phyloP scores from a whole-genome alignment of 2,888 invertebrate genomes.

The Portevinia maculata region DNA sequence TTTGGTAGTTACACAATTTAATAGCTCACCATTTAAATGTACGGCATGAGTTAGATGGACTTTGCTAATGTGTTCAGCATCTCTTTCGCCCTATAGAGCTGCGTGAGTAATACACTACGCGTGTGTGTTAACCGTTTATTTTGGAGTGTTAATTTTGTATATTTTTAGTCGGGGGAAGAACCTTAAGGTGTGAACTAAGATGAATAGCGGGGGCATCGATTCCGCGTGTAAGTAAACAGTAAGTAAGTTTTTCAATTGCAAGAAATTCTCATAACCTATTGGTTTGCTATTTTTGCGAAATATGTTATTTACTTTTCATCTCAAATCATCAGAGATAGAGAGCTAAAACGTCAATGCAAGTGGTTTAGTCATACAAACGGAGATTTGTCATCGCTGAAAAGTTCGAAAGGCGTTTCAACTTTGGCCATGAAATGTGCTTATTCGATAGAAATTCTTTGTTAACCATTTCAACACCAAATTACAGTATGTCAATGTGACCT shows the following conservation, averaged over 20 bases:
- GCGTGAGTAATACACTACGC: not conserved
- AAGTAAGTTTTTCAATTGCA: not conserved
- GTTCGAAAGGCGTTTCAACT: no score
- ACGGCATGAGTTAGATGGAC: conserved; percentile 49
- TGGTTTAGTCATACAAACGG: no score
- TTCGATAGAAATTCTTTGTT: no score
- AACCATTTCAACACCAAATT: no score
- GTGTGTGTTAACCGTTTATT: conserved; percentile 13
- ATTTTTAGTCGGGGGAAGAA: conserved; percentile 20
- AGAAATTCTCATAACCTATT: not conserved
- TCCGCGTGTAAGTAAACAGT: conserved; percentile 4
- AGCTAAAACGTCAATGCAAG: no score
- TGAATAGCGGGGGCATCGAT: conserved; percentile 7
- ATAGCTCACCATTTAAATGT: conserved; percentile 49
- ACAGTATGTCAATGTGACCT: no score
- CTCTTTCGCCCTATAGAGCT: not conserved
- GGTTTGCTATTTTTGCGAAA: not conserved
- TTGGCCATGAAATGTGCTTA: no score
- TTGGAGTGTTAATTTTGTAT: conserved; percentile 2
- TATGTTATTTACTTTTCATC: not conserved
- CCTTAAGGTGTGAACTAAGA: not conserved
- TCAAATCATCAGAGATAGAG: not conserved
- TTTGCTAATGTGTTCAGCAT: conserved; percentile 51
- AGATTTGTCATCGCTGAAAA: no score
- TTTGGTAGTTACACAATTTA: conserved; percentile 38